Evolutionary conservation across 1,140 invertebrate species (phyloP).

Genomic region (Drosophila parvula): DNA sequence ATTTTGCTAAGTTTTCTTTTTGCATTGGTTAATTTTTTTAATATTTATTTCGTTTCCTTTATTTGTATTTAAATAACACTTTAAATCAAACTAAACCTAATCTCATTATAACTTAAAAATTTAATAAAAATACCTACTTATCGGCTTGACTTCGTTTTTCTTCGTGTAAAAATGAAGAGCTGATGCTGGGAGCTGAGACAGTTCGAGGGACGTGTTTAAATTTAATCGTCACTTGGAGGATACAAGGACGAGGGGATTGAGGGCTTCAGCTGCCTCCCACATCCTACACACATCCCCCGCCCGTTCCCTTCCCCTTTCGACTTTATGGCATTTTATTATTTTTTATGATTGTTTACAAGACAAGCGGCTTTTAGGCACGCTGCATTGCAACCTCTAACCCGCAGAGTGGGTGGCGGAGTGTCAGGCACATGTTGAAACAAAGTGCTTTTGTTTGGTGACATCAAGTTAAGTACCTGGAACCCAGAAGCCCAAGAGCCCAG

Average conservation of each 20-base stretch:
- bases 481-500: constrained; percentile 37
- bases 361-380: constrained; percentile 75
- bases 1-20: no score
- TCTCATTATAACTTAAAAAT: no score
- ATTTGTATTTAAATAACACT: no score
- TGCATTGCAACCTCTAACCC: constrained; percentile 66
- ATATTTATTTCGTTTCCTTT: no score
- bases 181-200: neutral
- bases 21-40: no score
- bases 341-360: constrained; percentile 82
- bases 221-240: constrained; percentile 41
- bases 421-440: constrained; percentile 78
- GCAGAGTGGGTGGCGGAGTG: constrained; percentile 19
- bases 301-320: constrained; percentile 18
- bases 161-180: neutral
- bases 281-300: constrained; percentile 25
- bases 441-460: constrained; percentile 81
- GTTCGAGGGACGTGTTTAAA: constrained; percentile 27
- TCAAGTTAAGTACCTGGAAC: constrained; percentile 78
- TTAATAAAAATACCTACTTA: no score
- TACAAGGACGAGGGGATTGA: neutral
- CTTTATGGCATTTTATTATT: constrained; percentile 81
- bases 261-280: neutral
- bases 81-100: no score
- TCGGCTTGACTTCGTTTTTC: neutral